Base-by-base conservation (phyloP, 1,140 invertebrate species). In the Eupristina koningsbergeri region DNA sequence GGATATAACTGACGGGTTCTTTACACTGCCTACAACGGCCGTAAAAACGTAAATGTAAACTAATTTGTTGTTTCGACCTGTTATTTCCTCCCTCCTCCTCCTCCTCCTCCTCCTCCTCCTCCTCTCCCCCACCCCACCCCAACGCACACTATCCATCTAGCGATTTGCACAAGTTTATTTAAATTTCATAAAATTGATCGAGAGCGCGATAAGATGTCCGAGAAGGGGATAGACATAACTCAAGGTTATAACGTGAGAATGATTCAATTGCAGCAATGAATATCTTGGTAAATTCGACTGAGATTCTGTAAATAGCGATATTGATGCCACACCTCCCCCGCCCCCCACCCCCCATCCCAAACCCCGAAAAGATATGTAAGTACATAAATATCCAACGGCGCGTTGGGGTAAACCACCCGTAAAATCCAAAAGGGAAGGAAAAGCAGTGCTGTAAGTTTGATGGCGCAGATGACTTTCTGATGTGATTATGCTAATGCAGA, bases 381-480 rank as follows among this genome's bases (percentile, higher is more conserved):
- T 64, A 64, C 26, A 34, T 34, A 64, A 1, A 11, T 64, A 34
- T 73, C n/a, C 69, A 13, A 53, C 26, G 58, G n/a, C 17, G 67
- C 64, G 71, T 34, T n/a, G 53, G 71, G 73, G 73, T 64, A 85
- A 85, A 85, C 84, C 84, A 85, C 53, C 84, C 84, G 84, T 85
- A 73, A 85, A 85, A 85, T 85, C 39, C 76, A 61, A 31, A 80
- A 61, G 63, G 84, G 75, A 69, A 67, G 64, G 61, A 73, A 79
- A 39, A 71, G 53, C 64, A 15, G 53, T 58, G 13, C 22, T 58
- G 26, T 58, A 22, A 58, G 53, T 22, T 58, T 22, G 53, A 58
- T 22, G 22, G 53, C 19, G 13, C 26, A 26, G 64, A 67, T 34
- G 64, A 67, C 64, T 67, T 67, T 67, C 7, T 67, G 64, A 67